These are phyloP conservation scores for Jordanella pulchra DNA, from an alignment of 2,797 vertebrate genomes.

Conservation along the genomic window DNA sequence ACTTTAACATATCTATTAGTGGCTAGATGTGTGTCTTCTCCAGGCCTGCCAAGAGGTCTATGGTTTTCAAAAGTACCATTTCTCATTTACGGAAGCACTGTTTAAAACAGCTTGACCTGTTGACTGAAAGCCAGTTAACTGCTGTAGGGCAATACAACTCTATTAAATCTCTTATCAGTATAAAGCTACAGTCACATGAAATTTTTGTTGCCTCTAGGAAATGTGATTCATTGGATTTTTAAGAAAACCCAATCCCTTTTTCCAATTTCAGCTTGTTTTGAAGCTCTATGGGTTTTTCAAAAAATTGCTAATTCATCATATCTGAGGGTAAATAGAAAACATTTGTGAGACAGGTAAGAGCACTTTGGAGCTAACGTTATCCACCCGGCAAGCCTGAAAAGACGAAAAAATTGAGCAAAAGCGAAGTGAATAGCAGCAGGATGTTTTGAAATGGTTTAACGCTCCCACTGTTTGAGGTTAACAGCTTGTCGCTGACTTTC, in stretches of 20 bases:
- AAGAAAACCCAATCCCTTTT: slow-evolving; percentile 6
- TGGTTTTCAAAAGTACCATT: slow-evolving; percentile 20
- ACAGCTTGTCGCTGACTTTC: slow-evolving; percentile 74
- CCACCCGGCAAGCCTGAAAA: slow-evolving; percentile 29
- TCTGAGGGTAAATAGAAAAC: slow-evolving; percentile 16
- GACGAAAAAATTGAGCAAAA: slow-evolving; percentile 46
- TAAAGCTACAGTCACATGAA: slow-evolving; percentile 30
- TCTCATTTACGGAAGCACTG: slow-evolving; percentile 58
- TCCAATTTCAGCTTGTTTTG: slow-evolving; percentile 15
- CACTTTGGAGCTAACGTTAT: slow-evolving; percentile 4
- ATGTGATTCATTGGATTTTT: slow-evolving; percentile 27
- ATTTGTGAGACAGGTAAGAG: slow-evolving; percentile 7
- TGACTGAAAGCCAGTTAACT: slow-evolving; percentile 40
- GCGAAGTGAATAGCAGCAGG: slow-evolving; percentile 50
- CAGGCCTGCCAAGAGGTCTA: slow-evolving; percentile 46
- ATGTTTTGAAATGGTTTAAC: slow-evolving; percentile 74
- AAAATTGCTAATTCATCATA: neutral
- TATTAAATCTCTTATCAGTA: slow-evolving; percentile 32
- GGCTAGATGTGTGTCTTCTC: slow-evolving; percentile 34
- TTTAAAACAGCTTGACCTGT: slow-evolving; percentile 53
- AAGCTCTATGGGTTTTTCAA: slow-evolving; percentile 28
- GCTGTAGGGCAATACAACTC: slow-evolving; percentile 42
- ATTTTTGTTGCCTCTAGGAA: slow-evolving; percentile 28
- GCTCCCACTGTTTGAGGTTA: slow-evolving; percentile 73
- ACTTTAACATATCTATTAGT: slow-evolving; percentile 65